Percentiles rank a stretch among this genome's conserved stretches.
phyloP scores from a whole-genome alignment of 2,113 vertebrate species.

The Polypterus senegalus region DNA sequence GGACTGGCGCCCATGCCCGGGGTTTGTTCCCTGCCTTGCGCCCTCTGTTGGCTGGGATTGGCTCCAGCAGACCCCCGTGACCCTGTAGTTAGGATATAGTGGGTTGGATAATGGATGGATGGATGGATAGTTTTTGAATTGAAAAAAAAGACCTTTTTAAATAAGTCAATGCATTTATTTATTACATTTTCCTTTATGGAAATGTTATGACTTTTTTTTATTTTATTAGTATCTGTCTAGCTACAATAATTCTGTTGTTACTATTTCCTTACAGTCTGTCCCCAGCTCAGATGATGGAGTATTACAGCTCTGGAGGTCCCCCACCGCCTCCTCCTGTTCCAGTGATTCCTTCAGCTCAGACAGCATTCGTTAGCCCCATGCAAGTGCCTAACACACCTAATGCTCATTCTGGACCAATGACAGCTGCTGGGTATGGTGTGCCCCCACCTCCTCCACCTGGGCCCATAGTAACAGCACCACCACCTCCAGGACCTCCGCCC shows the following conservation, averaged over 20 bases:
- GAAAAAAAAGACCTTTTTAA: no score
- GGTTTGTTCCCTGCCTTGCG: no score
- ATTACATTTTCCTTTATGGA: no score
- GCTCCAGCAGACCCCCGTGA: no score
- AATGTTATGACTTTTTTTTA: no score
- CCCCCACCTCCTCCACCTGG: conserved; percentile 55
- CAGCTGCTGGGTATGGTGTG: conserved; percentile 41
- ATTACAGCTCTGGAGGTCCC: conserved; percentile 70
- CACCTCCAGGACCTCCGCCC: conserved; percentile 65
- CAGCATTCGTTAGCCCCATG: conserved; percentile 81
- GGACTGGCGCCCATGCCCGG: no score
- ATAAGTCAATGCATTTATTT: no score
- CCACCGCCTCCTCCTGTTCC: conserved; percentile 71
- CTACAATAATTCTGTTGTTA: background rate
- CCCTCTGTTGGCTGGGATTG: no score
- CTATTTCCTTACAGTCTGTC: conserved; percentile 46
- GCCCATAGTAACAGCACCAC: conserved; percentile 56
- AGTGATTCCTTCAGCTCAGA: conserved; percentile 84
- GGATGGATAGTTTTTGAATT: no score
- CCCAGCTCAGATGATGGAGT: conserved; percentile 66
- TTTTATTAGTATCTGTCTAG: no score
- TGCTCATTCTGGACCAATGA: conserved; percentile 41
- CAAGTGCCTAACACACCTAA: conserved; percentile 49
- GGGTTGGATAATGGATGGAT: no score
- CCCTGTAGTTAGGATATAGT: no score